phyloP scores from a whole-genome alignment of 2,888 invertebrate genomes.

The Cephus pulcher region DNA sequence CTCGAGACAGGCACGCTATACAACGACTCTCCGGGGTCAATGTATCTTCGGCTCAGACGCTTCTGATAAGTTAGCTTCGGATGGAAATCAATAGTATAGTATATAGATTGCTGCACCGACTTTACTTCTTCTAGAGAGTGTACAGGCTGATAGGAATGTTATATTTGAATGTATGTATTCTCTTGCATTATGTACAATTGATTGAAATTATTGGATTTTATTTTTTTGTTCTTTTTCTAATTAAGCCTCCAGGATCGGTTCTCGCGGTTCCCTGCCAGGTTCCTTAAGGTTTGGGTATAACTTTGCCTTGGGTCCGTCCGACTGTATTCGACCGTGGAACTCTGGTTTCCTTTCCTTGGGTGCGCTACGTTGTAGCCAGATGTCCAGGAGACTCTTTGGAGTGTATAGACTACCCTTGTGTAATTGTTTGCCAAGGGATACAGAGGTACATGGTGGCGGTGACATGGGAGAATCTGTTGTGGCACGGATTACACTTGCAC shows the following conservation, averaged over 20 bases:
- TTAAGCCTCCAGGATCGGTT: constrained; percentile 55
- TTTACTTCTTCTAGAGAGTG: constrained; percentile 39
- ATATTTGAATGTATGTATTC: constrained; percentile 53
- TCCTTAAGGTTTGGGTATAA: constrained; percentile 80
- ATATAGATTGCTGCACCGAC: not conserved
- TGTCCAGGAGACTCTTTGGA: constrained; percentile 73
- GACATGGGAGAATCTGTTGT: constrained; percentile 90
- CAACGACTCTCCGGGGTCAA: constrained; percentile 45
- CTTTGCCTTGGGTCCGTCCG: constrained; percentile 73
- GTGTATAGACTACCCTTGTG: constrained; percentile 58
- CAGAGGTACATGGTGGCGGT: constrained; percentile 72
- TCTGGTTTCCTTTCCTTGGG: constrained; percentile 71
- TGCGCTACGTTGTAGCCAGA: constrained; percentile 72
- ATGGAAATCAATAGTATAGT: not conserved
- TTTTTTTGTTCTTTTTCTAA: constrained; percentile 6
- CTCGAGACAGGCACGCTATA: constrained; percentile 40
- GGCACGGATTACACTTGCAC: constrained; percentile 75
- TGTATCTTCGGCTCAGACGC: constrained; percentile 35
- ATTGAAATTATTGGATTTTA: constrained; percentile 60
- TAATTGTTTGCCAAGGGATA: constrained; percentile 55
- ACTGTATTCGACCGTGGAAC: constrained; percentile 71
- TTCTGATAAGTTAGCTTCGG: not conserved
- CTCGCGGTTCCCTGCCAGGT: constrained; percentile 65
- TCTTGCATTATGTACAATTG: constrained; percentile 39
- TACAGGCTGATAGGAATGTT: constrained; percentile 54